phyloP scores from a whole-genome alignment of 2,797 vertebrate species.

The Poecilia velifera region DNA sequence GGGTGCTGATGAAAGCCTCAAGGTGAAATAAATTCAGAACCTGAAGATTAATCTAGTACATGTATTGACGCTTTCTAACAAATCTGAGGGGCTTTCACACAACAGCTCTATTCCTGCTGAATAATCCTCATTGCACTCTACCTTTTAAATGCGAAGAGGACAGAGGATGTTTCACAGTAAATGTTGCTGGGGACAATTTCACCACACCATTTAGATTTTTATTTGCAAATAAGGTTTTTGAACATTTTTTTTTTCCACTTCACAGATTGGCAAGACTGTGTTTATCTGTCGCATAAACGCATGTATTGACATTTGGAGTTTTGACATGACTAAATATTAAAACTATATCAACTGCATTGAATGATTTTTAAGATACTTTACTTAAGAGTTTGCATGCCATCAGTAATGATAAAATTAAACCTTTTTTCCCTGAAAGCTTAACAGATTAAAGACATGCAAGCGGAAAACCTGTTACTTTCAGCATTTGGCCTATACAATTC shows the following conservation, averaged over 20 bases:
- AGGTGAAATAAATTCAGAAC: not conserved
- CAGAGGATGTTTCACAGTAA: not conserved
- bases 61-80: not conserved
- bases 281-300: not conserved
- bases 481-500: not conserved
- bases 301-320: not conserved
- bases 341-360: not conserved
- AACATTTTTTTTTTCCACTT: not conserved
- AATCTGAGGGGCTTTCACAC: not conserved
- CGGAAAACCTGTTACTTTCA: not conserved
- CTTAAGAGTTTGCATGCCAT: constrained; percentile 5
- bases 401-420: not conserved
- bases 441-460: not conserved
- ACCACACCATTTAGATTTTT: not conserved
- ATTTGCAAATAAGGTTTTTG: not conserved
- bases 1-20: not conserved
- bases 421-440: not conserved
- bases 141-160: too few species aligned
- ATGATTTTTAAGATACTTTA: not conserved
- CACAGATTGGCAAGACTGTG: not conserved
- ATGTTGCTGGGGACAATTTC: not conserved
- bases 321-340: not conserved
- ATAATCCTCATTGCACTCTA: not conserved
- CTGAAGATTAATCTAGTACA: not conserved
- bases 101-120: not conserved